Conservation (phyloP, 2,797 vertebrate species). For the Gambelia wislizenii region DNA sequence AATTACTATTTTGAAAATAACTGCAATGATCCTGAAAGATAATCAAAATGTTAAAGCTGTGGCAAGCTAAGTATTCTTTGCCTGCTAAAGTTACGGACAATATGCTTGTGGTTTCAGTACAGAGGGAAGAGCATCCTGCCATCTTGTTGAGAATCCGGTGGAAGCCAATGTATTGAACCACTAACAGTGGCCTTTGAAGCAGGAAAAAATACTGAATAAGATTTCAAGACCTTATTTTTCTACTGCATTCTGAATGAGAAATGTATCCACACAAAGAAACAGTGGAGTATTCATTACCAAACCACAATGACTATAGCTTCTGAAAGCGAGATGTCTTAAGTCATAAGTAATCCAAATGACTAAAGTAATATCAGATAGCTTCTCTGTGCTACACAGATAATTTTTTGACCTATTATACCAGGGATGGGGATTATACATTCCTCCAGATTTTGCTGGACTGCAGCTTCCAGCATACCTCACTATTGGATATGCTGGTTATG, state of each 20-base stretch:
- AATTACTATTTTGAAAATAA: conserved; percentile 56
- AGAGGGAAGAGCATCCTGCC: conserved; percentile 47
- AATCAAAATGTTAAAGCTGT: conserved; percentile 39
- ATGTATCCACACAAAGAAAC: background rate
- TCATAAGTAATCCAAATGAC: conserved; percentile 51
- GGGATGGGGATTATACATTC: too few species aligned
- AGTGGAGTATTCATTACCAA: conserved; percentile 51
- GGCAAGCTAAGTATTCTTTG: conserved; percentile 44
- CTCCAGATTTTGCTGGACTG: too few species aligned
- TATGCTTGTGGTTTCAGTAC: conserved; percentile 50
- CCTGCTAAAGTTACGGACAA: conserved; percentile 53
- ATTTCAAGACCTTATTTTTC: conserved; percentile 60
- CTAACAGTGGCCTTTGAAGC: conserved; percentile 56
- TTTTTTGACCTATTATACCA: background rate
- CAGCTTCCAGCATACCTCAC: too few species aligned
- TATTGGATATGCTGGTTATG: too few species aligned
- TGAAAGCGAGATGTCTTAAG: conserved; percentile 59
- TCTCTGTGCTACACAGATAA: conserved; percentile 39
- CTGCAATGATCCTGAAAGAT: conserved; percentile 34
- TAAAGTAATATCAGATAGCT: conserved; percentile 57
- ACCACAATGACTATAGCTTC: conserved; percentile 52
- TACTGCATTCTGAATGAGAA: conserved; percentile 46
- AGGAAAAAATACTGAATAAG: conserved; percentile 39
- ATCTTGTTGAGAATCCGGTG: conserved; percentile 44
- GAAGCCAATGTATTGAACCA: conserved; percentile 55